Base-by-base conservation (phyloP, 2,113 vertebrate species). In the Vimba vimba region DNA sequence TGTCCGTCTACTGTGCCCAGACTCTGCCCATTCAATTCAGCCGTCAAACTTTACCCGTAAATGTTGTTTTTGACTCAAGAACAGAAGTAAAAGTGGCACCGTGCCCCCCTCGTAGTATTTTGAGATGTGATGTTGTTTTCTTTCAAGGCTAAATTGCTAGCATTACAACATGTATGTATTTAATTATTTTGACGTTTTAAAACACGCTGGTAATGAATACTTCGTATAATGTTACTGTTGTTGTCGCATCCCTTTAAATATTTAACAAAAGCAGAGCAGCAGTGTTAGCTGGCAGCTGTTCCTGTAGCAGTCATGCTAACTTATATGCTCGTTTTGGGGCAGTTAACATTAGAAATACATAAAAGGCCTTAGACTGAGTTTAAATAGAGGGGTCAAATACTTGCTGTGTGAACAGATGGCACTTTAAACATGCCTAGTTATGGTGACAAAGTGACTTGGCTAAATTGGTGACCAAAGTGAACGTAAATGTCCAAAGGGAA, bases 201-300 rank as follows among this genome's bases (percentile, higher is more conserved):
- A 47, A 64, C 27, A 30, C 11, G 39, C 1, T 52, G 62, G 79
- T 15, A 64, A 27, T 47, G 4, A 64, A 64, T 80, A 82, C 43
- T 52, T 6, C 15, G 79, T 68, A 82, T 52, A 68, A 6, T 7
- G 45, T 52, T 52, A 68, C 43, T 82, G 79, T 47, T 68, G 79
- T 82, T 68, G 79, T 68, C 62, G 8, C 62, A 33, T 68, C 8
- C 4, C 25, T 82, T 68, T 52, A 33, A 68, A 82, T 68, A 33
- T 68, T 50, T 33, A 82, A 52, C 52, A 47, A 33, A 10, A 27
- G 15, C 4, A 33, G 77, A 59, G 25, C 15, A 30, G 17, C 17
- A 50, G n/a, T 50, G 43, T 68, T 82, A 36, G 79, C 62, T 82
- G 62, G 11, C 79, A 82, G 79, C 62, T 82, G 43, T 52, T 68